A percentile compares a stretch with the other conserved stretches of the same genome.
Conservation (phyloP, 2,113 vertebrate species). For the Cyanistes caeruleus region DNA sequence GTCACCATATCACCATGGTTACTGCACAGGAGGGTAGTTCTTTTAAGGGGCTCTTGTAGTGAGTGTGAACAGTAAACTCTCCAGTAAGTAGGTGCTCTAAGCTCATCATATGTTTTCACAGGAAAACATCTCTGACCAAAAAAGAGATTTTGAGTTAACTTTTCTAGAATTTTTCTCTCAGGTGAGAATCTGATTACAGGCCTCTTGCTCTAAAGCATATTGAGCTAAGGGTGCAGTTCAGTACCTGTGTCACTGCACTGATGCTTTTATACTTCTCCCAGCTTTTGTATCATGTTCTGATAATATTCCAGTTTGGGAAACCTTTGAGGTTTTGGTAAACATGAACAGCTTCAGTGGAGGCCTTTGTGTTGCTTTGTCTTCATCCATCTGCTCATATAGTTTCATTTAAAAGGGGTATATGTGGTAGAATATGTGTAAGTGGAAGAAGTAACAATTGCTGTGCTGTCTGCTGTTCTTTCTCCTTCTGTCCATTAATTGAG, state of each 20-base stretch:
- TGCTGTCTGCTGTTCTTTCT: conserved; percentile 64
- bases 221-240: not conserved
- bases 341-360: not conserved
- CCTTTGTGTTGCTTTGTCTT: not conserved
- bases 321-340: not conserved
- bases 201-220: not conserved
- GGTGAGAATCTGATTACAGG: not conserved
- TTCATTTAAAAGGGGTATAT: not conserved
- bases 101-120: not conserved
- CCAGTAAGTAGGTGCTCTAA: not conserved
- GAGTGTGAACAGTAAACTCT: not conserved
- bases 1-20: not conserved
- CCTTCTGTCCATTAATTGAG: conserved; percentile 73
- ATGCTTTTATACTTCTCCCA: not conserved
- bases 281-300: not conserved
- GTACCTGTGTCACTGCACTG: not conserved
- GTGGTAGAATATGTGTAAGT: not conserved
- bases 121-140: not conserved
- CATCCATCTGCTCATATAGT: not conserved
- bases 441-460: conserved; percentile 24
- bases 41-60: not conserved
- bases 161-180: not conserved
- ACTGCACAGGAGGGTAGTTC: not conserved
- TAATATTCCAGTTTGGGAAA: not conserved
- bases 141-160: not conserved